A percentile compares a stretch with the other conserved stretches of the same genome.
These are phyloP conservation scores for Riparia riparia DNA, from an alignment of 2,113 vertebrate species.

Conservation along the genomic window DNA sequence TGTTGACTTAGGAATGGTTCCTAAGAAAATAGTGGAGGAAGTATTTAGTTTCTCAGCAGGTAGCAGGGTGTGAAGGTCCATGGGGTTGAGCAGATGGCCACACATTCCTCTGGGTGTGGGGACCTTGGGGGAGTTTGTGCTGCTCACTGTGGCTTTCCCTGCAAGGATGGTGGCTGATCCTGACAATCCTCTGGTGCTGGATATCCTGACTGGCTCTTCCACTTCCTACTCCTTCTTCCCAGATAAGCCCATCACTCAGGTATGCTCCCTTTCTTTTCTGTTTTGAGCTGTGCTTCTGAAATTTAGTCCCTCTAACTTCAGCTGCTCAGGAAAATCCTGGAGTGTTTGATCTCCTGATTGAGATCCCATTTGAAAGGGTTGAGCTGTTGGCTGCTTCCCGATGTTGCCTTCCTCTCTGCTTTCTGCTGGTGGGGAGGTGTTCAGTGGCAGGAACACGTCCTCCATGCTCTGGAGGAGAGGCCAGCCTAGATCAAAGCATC, in stretches of 20 bases:
- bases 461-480: neutral
- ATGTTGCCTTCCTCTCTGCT: neutral
- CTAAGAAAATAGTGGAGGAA: neutral
- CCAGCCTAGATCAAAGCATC: neutral
- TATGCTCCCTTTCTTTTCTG: neutral
- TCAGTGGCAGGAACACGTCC: neutral
- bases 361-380: neutral
- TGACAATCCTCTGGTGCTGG: conserved; percentile 94
- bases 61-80: neutral
- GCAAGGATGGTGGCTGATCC: conserved; percentile 96
- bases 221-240: conserved; percentile 92
- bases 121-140: accelerated
- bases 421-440: neutral
- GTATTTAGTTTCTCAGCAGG: neutral
- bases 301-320: neutral
- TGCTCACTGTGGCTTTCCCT: neutral
- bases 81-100: no score
- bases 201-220: conserved; percentile 97
- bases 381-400: accelerated
- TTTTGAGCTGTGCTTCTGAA: neutral
- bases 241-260: conserved; percentile 94
- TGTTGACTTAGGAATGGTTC: neutral
- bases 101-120: accelerated
- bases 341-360: neutral
- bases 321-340: neutral